Percentiles rank a stretch among this genome's conserved stretches.
phyloP scores from a whole-genome alignment of 1,140 invertebrate species.

The Drosophila nigromelanica region DNA sequence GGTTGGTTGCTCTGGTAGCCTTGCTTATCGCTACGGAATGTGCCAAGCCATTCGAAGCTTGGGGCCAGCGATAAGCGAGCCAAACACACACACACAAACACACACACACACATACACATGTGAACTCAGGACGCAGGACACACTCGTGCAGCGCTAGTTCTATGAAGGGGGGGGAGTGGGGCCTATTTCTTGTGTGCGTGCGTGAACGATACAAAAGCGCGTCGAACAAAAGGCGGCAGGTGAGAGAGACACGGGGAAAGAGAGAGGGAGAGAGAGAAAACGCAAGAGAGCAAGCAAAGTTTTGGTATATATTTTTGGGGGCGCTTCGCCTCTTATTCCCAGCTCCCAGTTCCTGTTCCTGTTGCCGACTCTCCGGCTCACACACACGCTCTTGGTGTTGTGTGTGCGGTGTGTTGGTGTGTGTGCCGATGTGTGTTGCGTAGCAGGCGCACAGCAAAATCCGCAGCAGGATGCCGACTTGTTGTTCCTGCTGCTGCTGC shows the following conservation, averaged over 20 bases:
- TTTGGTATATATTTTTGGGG: conserved; percentile 9
- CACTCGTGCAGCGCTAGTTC: conserved; percentile 5
- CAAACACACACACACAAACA: conserved; percentile 20
- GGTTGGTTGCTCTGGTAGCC: conserved; percentile 17
- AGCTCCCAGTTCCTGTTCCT: conserved; percentile 20
- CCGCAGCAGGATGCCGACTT: conserved; percentile 34
- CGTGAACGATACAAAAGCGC: conserved; percentile 30
- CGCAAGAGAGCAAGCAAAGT: conserved; percentile 4
- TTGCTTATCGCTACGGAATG: conserved; percentile 47
- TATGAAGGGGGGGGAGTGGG: neutral
- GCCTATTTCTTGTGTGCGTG: conserved; percentile 29
- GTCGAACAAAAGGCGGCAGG: conserved; percentile 36
- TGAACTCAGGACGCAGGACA: conserved; percentile 15
- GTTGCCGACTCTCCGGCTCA: conserved; percentile 13
- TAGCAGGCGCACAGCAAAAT: conserved; percentile 70
- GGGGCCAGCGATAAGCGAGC: conserved; percentile 47
- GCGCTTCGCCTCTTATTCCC: conserved; percentile 4
- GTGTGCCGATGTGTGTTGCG: conserved; percentile 70
- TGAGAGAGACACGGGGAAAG: conserved; percentile 7
- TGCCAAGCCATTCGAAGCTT: conserved; percentile 62
- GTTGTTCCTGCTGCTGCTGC: conserved; percentile 30
- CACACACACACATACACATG: conserved; percentile 20
- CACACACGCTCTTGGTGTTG: conserved; percentile 2
- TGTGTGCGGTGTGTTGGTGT: conserved; percentile 57
- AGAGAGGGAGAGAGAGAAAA: conserved; percentile 4